Base-by-base conservation (phyloP, 2,113 vertebrate genomes). In the Boleophthalmus pectinirostris region DNA sequence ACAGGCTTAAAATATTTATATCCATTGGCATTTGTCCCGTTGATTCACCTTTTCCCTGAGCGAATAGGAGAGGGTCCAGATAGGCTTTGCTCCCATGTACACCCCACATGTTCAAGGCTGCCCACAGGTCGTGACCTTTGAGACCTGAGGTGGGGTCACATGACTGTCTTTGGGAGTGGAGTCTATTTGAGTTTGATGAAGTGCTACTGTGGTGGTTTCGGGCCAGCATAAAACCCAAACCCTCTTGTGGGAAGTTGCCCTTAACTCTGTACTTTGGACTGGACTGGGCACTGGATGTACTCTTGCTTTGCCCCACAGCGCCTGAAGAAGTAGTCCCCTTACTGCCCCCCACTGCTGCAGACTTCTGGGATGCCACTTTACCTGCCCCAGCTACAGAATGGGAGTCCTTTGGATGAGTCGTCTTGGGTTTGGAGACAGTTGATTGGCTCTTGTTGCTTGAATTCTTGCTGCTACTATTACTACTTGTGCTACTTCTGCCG, bases 1-100 rank as follows among this genome's bases (percentile, higher is more conserved):
- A 92, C 72, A 97, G 92, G 85, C 91, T 95, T 87, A 97, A 90
- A 90, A 97, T 87, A 85, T 97, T 96, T 86, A 96, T 86, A 85
- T 97, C 96, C 83, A 94, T 79, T 73, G 86, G 93, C 81, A 92
- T 94, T 18, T 91, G 90, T 93, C 93, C 2, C 77, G 93, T 21
- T 61, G 90, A 75, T 70, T 95, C 95, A 75, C 90, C 93, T 80
- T 95, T 96, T 88, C 86, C 84, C 85, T 92, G 87, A 91, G 86
- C 86, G 77, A 73, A 0, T 83, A 77, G 86, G 78, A 78, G 76
- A 20, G 85, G 76, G 61, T 93, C 94, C 21, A 89, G 68, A 77
- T 88, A 89, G 0, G 87, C 78, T 54, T 92, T 89, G 69, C 84
- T 77, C 35, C 83, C 75, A 0, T 83, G 79, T 2, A 78, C 74